Evolutionary conservation across 2,888 invertebrate genomes (phyloP), one percentile per base, ranked within the genome.

Genomic region (Rotaria magnacalcarata): DNA sequence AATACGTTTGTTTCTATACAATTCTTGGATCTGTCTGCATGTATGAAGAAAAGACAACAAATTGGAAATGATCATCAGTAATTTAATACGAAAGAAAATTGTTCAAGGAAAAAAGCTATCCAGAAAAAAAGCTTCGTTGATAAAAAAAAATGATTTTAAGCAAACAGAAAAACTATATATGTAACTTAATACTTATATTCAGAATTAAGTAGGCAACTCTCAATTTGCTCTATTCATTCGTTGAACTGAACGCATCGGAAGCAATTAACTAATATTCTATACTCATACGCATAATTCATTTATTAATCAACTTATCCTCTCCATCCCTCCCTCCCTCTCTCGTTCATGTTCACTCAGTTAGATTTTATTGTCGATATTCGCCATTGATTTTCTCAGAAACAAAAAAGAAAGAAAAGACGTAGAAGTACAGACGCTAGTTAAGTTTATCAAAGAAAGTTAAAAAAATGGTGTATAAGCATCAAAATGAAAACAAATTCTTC

Each of bases 151-250:
- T n/a, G n/a, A n/a, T 47, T 47, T 60, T 60, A 11, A n/a, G 10
- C 60, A n/a, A 60, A 60, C 27, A 60, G 27, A 60, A 60, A 60
- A 60, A 34, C n/a, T 60, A n/a, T 27, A n/a, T 60, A 60, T 60
- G 14, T 60, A 60, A 27, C 27, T 60, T 27, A n/a, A 60, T 60
- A 60, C 27, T 27, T 60, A 27, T 14, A 60, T 14, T 7, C 27
- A 60, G 27, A 27, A 60, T n/a, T 27, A 6, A 60, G 10, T 24
- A 56, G 24, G 24, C 56, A 56, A 56, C 7, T 56, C 24, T 24
- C 24, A 56, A 60, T 10, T 60, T 60, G 34, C 14, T 60, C 60
- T 60, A 7, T 27, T 8, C 14, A 60, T 19, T 67, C 34, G 1
- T 67, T 41, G 16, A 41, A 67, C 34, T 34, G 34, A 67, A 24